Conservation (phyloP, 2,113 vertebrate genomes). For the Paradoxurus hermaphroditus region DNA sequence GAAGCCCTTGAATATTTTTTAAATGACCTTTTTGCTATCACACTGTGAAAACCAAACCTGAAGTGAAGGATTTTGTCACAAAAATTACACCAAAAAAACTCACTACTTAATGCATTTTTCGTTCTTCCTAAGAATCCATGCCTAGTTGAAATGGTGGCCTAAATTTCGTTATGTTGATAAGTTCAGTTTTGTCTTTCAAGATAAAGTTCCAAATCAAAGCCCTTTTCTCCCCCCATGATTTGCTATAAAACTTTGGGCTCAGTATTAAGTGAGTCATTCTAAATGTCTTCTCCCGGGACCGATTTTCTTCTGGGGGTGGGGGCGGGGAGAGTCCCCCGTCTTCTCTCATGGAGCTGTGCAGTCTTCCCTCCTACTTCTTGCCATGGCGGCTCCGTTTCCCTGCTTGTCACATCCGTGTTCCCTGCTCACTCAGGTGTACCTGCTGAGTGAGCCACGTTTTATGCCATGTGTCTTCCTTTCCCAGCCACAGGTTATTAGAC, state of each 20-base stretch:
- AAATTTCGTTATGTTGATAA: constrained; percentile 37
- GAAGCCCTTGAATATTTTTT: constrained; percentile 39
- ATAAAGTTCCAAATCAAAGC: not conserved
- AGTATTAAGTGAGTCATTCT: not conserved
- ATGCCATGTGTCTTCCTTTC: not conserved
- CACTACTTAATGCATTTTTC: constrained; percentile 43
- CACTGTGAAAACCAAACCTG: constrained; percentile 30
- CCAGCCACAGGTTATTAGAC: not conserved
- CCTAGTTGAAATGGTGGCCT: constrained; percentile 15
- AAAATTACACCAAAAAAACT: constrained; percentile 34
- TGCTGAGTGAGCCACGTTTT: not conserved
- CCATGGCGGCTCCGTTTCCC: not conserved
- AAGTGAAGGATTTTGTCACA: constrained; percentile 60
- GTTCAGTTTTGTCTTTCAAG: constrained; percentile 14
- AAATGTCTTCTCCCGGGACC: not conserved
- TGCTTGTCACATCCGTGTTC: not conserved
- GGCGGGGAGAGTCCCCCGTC: not conserved
- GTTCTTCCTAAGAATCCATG: not conserved
- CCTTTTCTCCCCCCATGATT: not conserved
- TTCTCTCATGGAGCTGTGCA: not conserved
- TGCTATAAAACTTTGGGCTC: not conserved
- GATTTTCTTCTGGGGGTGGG: not conserved
- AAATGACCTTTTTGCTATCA: constrained; percentile 60
- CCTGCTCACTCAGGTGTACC: not conserved
- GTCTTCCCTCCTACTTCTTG: not conserved